These are phyloP conservation scores for Dasyornis broadbenti DNA, from an alignment of 2,113 vertebrate species.

Conservation along the genomic window DNA sequence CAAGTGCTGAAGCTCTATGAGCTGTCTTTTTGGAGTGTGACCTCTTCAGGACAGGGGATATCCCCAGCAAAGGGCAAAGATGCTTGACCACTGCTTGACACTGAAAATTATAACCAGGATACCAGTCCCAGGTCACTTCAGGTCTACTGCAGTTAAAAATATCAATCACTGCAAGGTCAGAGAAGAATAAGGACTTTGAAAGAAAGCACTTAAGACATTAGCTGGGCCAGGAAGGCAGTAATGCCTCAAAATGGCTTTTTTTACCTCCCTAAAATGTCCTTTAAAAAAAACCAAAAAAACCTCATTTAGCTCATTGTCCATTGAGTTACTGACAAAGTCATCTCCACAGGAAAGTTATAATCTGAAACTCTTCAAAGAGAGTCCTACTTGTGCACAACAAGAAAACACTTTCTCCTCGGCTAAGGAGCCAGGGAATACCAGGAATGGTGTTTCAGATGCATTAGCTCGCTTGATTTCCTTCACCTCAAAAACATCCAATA, in stretches of 20 bases:
- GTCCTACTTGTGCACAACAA: neutral
- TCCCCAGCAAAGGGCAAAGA: neutral
- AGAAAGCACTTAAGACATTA: neutral
- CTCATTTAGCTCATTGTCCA: neutral
- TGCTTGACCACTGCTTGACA: neutral
- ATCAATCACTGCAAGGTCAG: neutral
- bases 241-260: neutral
- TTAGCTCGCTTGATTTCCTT: neutral
- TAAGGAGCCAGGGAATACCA: neutral
- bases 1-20: neutral
- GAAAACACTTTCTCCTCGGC: neutral
- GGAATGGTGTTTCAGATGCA: neutral
- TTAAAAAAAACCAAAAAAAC: neutral
- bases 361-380: neutral
- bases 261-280: neutral
- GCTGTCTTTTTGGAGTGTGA: neutral
- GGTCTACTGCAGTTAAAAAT: neutral
- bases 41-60: neutral
- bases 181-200: neutral
- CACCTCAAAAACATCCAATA: neutral
- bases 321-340: neutral
- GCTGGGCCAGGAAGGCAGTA: neutral
- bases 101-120: neutral
- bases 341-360: neutral
- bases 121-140: neutral